Evolutionary conservation across 2,113 vertebrate genomes (phyloP), one percentile per base, ranked within the genome.

Genomic region (Irena cyanogastra): DNA sequence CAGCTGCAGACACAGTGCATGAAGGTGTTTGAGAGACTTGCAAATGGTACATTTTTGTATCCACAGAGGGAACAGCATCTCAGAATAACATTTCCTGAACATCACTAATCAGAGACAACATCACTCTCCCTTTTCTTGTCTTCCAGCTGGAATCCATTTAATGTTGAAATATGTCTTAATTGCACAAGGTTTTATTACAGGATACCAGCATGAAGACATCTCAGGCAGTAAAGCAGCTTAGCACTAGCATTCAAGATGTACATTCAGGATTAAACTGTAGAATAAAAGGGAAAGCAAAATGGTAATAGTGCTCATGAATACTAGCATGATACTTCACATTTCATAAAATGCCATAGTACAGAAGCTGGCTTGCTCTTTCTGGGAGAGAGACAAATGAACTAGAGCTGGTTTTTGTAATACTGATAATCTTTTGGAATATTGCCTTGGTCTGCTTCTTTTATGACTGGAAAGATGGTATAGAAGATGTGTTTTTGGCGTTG

Each of bases 161-260:
- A 11, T 44, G 21, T 63, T 91, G 59, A 93, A 96, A 84, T 82
- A 69, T 39, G 30, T 70, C 77, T 83, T 92, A 95, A 88, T 92
- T 93, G 80, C 54, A 39, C 33, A 49, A 90, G 45, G 64, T 54
- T 97, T 80, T 81, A 74, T 88, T 88, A 50, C 20, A 41, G 35
- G 30, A 49, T 94, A 54, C 53, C 68, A 90, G 60, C 52, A 44
- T 53, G 89, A 79, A 71, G 65, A 52, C 56, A 33, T 82, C 44
- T 84, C 47, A 65, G 52, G 24, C 69, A 87, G 63, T 76, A 69
- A 92, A 87, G 68, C 33, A 37, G 42, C 59, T 89, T 86, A 95
- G 41, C 52, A 45, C 60, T 92, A 75, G 78, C 90, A 60, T 79
- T 92, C 47, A 50, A 87, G 78, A 82, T 14, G 4, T 45, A 23